phyloP scores from a whole-genome alignment of 2,888 invertebrate species.

The Magallana nippona region DNA sequence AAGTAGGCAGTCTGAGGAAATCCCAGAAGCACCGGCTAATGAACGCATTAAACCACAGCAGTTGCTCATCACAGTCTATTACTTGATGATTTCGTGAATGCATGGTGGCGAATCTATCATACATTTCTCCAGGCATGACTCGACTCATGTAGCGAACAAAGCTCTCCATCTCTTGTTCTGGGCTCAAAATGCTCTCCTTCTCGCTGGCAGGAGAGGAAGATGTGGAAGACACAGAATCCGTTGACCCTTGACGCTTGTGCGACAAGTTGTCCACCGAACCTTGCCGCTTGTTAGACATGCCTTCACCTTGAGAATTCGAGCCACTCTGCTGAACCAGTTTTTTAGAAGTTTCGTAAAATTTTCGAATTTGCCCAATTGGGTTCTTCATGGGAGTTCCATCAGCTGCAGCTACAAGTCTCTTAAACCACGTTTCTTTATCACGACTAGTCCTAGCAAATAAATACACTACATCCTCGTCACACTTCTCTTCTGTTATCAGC shows the following conservation, averaged over 20 bases:
- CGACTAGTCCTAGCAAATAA: constrained; percentile 90
- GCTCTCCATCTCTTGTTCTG: constrained; percentile 57
- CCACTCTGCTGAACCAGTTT: constrained; percentile 47
- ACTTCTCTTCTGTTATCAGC: constrained; percentile 67
- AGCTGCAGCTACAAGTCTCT: constrained; percentile 76
- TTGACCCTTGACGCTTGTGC: constrained; percentile 66
- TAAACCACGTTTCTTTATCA: constrained; percentile 94
- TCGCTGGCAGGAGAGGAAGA: constrained; percentile 47
- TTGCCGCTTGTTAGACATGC: constrained; percentile 45
- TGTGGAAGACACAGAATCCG: constrained; percentile 67
- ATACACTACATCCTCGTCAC: constrained; percentile 80
- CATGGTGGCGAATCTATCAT: constrained; percentile 58
- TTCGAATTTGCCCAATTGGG: constrained; percentile 64
- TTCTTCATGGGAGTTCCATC: constrained; percentile 68
- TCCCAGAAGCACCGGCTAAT: constrained; percentile 90
- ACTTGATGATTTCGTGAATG: constrained; percentile 38
- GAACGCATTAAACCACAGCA: constrained; percentile 85
- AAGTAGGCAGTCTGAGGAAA: constrained; percentile 87
- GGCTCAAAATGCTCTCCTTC: constrained; percentile 45
- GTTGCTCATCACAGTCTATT: constrained; percentile 73
- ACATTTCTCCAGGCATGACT: constrained; percentile 69
- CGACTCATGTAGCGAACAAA: constrained; percentile 76
- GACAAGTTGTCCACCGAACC: constrained; percentile 56
- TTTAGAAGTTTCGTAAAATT: constrained; percentile 55
- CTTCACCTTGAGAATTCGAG: constrained; percentile 45